phyloP scores from a whole-genome alignment of 1,140 invertebrate genomes.

The Hycleus phaleratus region DNA sequence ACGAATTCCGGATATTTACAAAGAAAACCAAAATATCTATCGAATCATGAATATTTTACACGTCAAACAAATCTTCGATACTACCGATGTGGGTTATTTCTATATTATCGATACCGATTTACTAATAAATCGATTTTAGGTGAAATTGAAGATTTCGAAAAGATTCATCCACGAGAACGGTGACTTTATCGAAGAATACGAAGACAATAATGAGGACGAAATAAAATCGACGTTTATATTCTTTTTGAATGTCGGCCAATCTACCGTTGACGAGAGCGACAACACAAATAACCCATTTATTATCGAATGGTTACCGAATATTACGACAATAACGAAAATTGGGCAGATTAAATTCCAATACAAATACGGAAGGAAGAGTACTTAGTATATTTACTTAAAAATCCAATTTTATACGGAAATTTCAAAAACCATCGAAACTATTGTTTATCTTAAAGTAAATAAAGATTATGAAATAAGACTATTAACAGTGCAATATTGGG shows the following conservation, averaged over 20 bases:
- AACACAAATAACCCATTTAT: slow-evolving; percentile 29
- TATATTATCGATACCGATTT: neutral
- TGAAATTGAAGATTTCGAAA: slow-evolving; percentile 31
- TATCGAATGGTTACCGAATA: slow-evolving; percentile 29
- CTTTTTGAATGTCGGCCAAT: slow-evolving; percentile 30
- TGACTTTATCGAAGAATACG: slow-evolving; percentile 27
- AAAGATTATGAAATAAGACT: no score
- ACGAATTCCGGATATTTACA: slow-evolving; percentile 51
- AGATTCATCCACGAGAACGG: slow-evolving; percentile 24
- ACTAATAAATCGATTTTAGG: slow-evolving; percentile 16
- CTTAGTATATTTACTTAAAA: neutral
- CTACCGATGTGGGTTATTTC: slow-evolving; percentile 46
- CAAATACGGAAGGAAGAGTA: slow-evolving; percentile 31
- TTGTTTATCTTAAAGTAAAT: no score
- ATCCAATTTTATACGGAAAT: no score
- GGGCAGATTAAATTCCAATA: slow-evolving; percentile 31
- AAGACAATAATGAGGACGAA: slow-evolving; percentile 17
- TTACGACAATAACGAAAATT: slow-evolving; percentile 20
- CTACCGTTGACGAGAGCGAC: slow-evolving; percentile 31
- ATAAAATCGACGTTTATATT: slow-evolving; percentile 25
- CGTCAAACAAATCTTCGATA: slow-evolving; percentile 71
- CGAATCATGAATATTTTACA: slow-evolving; percentile 66
- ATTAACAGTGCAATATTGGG: no score
- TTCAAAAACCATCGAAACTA: no score
- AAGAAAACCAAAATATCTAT: slow-evolving; percentile 61